Base-by-base conservation (phyloP, 2,888 invertebrate genomes). In the Acheta domesticus region DNA sequence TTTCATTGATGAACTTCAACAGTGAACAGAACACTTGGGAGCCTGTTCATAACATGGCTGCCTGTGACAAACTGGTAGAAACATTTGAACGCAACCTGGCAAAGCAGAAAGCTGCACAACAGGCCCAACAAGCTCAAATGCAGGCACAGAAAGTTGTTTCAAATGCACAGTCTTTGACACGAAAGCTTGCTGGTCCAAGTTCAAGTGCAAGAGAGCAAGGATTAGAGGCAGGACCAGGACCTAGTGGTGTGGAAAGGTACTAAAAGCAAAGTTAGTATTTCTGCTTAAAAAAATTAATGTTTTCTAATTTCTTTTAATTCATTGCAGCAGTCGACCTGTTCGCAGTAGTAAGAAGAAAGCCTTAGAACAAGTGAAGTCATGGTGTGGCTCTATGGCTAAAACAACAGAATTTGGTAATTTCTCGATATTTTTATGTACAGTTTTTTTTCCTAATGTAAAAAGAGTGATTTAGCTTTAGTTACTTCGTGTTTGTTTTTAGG, bases 21-120 rank as follows among this genome's bases (percentile, higher is more conserved):
- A 93, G 93, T 84, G 93, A 94, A 81, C 91, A 93, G 83, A 95
- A 94, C 85, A 94, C 95, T 11, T 96, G 95, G 95, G 95, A 96
- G 86, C 93, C 94, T 0, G 90, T 92, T 48, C 91, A 92, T 79
- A 92, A 94, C 85, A 90, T 95, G 85, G 91, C 92, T 81, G 91
- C 92, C 1, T 95, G 95, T 84, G 93, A 93, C 84, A 91, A 91
- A 84, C 87, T 95, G 80, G 86, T 95, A 79, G 94, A 94, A 81
- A 93, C 93, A 76, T 96, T 95, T 84, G 95, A 96, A 85, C 92
- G 92, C 83, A 93, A 93, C 84, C 87, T 94, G 77, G 93, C 93
- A 1, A 90, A 92, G 5, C 92, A 93, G 85, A 94, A 94, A 84
- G 92, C 93, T 83, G 88, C 91, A n/a, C 91, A 80, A 73, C 80